phyloP scores from a whole-genome alignment of 1,140 invertebrate species.

The Drosophila burlai region DNA sequence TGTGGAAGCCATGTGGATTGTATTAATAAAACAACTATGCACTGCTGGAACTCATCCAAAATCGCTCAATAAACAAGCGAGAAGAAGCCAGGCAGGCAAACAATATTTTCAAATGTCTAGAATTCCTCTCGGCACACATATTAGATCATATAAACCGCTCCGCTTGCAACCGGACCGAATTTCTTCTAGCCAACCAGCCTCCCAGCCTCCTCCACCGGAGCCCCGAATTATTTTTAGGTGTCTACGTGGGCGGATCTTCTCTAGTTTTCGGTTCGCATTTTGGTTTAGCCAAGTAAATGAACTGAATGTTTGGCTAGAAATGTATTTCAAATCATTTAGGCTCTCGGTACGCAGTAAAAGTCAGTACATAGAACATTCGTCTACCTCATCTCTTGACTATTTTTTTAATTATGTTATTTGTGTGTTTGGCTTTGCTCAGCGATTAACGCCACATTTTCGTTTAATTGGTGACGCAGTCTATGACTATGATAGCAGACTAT shows the following conservation, averaged over 20 bases:
- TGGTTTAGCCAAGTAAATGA: constrained; percentile 64
- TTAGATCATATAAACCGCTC: constrained; percentile 49
- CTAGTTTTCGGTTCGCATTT: constrained; percentile 34
- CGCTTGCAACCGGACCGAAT: constrained; percentile 54
- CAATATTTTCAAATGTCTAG: constrained; percentile 52
- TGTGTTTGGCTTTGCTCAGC: constrained; percentile 16
- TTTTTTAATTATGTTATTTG: constrained; percentile 63
- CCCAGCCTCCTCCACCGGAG: constrained; percentile 9
- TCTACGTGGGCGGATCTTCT: constrained; percentile 63
- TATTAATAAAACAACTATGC: constrained; percentile 25
- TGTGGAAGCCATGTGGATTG: constrained; percentile 34
- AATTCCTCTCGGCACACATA: constrained; percentile 51
- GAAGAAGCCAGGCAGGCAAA: constrained; percentile 38
- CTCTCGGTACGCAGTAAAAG: constrained; percentile 29
- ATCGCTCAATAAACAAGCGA: constrained; percentile 45
- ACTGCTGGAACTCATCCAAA: constrained; percentile 51
- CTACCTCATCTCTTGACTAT: constrained; percentile 37
- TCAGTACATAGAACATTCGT: constrained; percentile 20
- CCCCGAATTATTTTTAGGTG: constrained; percentile 68
- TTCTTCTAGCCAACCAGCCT: constrained; percentile 25
- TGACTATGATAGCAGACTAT: background rate
- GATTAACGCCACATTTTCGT: constrained; percentile 78
- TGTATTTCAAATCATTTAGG: constrained; percentile 64
- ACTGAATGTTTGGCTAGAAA: constrained; percentile 53
- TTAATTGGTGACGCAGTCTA: constrained; percentile 79